Conservation (phyloP, 1,140 invertebrate species). For the Tribolium castaneum region DNA sequence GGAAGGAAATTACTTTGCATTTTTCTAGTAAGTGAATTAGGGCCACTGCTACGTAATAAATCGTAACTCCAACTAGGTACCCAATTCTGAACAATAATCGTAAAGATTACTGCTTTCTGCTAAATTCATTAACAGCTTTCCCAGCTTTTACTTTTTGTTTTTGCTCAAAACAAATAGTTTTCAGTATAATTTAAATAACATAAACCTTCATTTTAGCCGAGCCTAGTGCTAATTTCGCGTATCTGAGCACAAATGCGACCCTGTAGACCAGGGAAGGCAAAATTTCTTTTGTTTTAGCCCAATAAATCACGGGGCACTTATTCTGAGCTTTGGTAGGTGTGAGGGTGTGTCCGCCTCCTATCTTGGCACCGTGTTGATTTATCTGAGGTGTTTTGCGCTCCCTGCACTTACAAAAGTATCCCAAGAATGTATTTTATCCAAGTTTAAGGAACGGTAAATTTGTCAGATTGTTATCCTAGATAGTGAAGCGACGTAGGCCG, state of each 20-base stretch:
- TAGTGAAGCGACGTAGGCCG: constrained; percentile 45
- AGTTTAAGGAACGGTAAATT: constrained; percentile 50
- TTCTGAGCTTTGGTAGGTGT: constrained; percentile 17
- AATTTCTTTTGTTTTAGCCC: constrained; percentile 14
- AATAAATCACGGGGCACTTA: constrained; percentile 40
- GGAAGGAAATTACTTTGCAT: background rate
- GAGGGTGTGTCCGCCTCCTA: constrained; percentile 36
- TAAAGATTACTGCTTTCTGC: no score
- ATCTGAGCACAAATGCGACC: background rate
- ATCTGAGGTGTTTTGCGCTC: constrained; percentile 44
- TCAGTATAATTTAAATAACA: no score
- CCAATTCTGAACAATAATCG: background rate
- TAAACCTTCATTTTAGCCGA: background rate
- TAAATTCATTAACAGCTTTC: no score
- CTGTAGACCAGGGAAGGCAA: background rate
- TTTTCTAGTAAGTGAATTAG: background rate
- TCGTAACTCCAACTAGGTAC: background rate
- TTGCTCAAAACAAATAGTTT: no score
- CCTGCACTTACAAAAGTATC: constrained; percentile 47
- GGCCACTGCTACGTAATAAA: background rate
- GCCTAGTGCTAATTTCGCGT: background rate
- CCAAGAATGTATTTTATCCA: constrained; percentile 45
- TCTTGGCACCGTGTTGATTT: constrained; percentile 49
- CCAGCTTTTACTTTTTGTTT: no score
- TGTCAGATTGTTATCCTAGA: constrained; percentile 50